Base-by-base conservation (phyloP, 2,888 invertebrate species). In the Nemapogon koenigi region DNA sequence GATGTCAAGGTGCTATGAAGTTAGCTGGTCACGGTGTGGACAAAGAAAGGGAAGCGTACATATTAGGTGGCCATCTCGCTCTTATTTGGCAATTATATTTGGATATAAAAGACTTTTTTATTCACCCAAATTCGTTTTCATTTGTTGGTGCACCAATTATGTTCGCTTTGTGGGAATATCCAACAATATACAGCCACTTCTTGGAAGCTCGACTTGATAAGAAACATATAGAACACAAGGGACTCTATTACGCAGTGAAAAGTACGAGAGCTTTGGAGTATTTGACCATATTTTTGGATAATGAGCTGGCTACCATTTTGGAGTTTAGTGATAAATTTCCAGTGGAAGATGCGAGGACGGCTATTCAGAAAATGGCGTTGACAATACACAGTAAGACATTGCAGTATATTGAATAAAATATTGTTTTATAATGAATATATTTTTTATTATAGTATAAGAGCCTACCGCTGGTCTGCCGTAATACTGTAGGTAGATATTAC, bases 1-100 rank as follows among this genome's bases (percentile, higher is more conserved):
- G 75, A 6, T 76, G 76, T 47, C 70, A 73, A 36, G 69, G 57
- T 0, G 76, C 75, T 3, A 73, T 76, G 71, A 75, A 68, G 43
- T 52, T 76, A 1, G 62, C 72, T 2, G 45, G 48, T 2, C 53
- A 51, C 2, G 63, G 64, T 0, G 50, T 52, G 19, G 50, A 59
- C 2, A 52, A 62, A 51, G 73, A 76, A 38, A 54, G 50, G 10
- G 56, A 67, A 30, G 76, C 75, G 0, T 76, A 75, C 46, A 55
- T 51, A 22, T 57, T 76, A 3, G 76, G 76, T 2, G 73, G 72
- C 0, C 76, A 75, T 41, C 50, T 76, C 28, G 73, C 71, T 0
- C 44, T 75, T 10, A 49, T 73, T n/a, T 76, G 76, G 75, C 76
- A 76, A 46, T 49, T 76, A 0, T 66, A 76, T 41, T 47, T 76